Evolutionary conservation across 2,888 invertebrate genomes (phyloP).

Genomic region (Mechanitis mazaeus): DNA sequence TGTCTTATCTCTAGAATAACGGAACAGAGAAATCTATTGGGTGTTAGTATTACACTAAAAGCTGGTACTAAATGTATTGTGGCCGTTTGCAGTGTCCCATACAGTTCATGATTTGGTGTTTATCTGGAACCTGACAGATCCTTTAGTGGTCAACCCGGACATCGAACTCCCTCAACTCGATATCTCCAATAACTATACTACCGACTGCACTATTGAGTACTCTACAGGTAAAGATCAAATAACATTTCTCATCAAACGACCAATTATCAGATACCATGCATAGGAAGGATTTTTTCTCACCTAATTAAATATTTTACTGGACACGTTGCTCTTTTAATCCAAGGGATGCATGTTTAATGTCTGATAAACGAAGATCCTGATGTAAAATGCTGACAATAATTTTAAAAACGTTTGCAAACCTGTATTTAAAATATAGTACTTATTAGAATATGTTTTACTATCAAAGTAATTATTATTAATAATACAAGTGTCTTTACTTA

Average conservation of each 20-base stretch:
- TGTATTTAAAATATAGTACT: too few species aligned
- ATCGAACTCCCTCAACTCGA: slow-evolving; percentile 93
- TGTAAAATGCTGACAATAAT: too few species aligned
- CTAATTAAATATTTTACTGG: neutral
- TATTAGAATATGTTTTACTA: too few species aligned
- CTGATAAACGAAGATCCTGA: too few species aligned
- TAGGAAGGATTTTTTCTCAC: neutral
- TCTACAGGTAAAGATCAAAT: slow-evolving; percentile 79
- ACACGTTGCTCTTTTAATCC: too few species aligned
- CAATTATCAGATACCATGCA: too few species aligned
- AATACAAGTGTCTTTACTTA: too few species aligned
- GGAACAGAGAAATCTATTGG: too few species aligned
- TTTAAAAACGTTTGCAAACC: too few species aligned
- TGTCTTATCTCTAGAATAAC: neutral
- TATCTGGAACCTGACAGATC: slow-evolving; percentile 92
- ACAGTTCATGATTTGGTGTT: slow-evolving; percentile 93
- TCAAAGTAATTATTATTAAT: too few species aligned
- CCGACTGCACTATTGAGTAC: slow-evolving; percentile 92
- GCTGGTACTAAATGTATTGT: neutral
- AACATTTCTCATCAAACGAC: too few species aligned
- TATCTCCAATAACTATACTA: slow-evolving; percentile 89
- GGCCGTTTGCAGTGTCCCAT: slow-evolving; percentile 82
- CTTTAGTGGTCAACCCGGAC: slow-evolving; percentile 90
- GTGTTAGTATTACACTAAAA: neutral
- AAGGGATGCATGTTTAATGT: too few species aligned